Evolutionary conservation across 2,888 invertebrate genomes (phyloP).

Genomic region (Quadroppia sp.): DNA sequence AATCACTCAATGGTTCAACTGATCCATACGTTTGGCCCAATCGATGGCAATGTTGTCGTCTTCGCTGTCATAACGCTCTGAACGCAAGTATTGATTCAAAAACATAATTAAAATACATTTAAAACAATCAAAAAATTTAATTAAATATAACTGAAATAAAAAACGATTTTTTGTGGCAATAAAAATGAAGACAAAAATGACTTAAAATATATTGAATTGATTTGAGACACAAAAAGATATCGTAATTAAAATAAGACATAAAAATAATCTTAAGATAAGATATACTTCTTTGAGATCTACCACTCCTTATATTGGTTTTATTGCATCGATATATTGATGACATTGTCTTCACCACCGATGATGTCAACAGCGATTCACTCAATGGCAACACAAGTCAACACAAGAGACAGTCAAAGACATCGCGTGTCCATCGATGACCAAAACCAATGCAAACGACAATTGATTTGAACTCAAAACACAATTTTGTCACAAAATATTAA

Average conservation of each 20-base stretch:
- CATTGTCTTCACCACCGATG: slow-evolving; percentile 15
- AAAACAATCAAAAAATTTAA: neutral
- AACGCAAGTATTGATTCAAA: slow-evolving; percentile 36
- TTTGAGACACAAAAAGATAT: neutral
- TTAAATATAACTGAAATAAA: too few relatives aligned
- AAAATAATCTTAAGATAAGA: neutral
- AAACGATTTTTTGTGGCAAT: neutral
- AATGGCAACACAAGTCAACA: too few relatives aligned
- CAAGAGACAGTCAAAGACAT: too few relatives aligned
- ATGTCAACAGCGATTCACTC: too few relatives aligned
- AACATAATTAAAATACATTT: slow-evolving; percentile 16
- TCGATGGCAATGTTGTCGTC: slow-evolving; percentile 48
- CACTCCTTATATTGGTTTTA: slow-evolving; percentile 31
- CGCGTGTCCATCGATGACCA: neutral
- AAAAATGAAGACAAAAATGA: neutral
- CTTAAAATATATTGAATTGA: neutral
- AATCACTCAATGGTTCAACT: slow-evolving; percentile 38
- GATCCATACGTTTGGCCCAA: slow-evolving; percentile 48
- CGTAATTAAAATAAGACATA: neutral
- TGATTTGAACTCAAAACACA: neutral
- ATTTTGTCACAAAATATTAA: neutral
- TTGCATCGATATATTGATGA: slow-evolving; percentile 36
- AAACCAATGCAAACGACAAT: neutral
- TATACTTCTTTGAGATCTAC: slow-evolving; percentile 39
- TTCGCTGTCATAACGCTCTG: slow-evolving; percentile 48